Evolutionary conservation across 2,888 invertebrate species (phyloP), one percentile per base, ranked within the genome.

Genomic region (Nemotelus nigrinus): DNA sequence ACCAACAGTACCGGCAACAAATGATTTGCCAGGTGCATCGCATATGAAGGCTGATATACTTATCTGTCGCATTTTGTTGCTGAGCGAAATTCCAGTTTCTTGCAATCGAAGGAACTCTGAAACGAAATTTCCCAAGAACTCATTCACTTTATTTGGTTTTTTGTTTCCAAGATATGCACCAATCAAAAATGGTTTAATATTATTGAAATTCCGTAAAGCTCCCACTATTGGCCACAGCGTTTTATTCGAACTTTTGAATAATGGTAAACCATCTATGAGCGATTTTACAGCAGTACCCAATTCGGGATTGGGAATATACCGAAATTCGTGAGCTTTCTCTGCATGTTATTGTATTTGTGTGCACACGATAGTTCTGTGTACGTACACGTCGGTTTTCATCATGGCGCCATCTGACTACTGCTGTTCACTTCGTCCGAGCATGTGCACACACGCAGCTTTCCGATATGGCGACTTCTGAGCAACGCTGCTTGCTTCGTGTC

Each of bases 81-180:
- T 63, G 8, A 78, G 44, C 3, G 39, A 2, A 5, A 78, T 48
- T 43, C 64, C 60, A n/a, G 57, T 63, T 71, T 75, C 10, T 39
- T 2, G 0, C 41, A 60, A 41, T 3, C 41, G 25, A 41, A 41
- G 25, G 2, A 60, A 3, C 25, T 25, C 25, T 25, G 25, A 1
- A 1, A 25, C 0, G 25, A 25, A 25, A 25, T 10, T 7, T 4
- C 2, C 3, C 53, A 80, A 70, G 50, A 67, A 78, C 43, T 76
- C n/a, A 4, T 78, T 60, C 8, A 63, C 53, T 55, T 64, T 60
- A 3, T 7, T 2, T 2, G 78, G 76, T 63, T 78, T 80, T 8
- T 60, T 64, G 47, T 64, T 78, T 41, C 78, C 78, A 39, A 76
- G 50, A 79, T 57, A 80, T 65, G 72, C 58, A 10, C 80, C 77